Percentiles rank a stretch among this genome's conserved stretches.
Conservation (phyloP, 2,113 vertebrate genomes). For the Plotosus lineatus region DNA sequence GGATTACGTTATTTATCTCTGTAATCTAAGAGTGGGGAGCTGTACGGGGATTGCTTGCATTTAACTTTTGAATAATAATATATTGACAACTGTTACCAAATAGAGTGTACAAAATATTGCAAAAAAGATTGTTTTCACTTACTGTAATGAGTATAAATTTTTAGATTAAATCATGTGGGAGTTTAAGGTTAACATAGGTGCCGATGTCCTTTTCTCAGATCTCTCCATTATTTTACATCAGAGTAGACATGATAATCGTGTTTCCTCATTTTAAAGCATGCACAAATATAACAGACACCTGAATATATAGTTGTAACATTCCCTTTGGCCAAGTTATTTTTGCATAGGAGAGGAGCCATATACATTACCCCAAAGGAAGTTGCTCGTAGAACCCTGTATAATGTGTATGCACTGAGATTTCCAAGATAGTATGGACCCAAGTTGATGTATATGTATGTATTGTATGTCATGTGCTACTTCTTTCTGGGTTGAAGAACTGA, state of each 20-base stretch:
- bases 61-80: conserved; percentile 13
- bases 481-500: conserved; percentile 29
- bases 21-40: neutral
- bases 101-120: neutral
- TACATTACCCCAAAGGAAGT: conserved; percentile 16
- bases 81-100: neutral
- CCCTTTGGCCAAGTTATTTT: conserved; percentile 39
- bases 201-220: neutral
- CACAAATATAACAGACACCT: conserved; percentile 13
- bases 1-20: neutral
- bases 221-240: neutral
- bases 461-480: conserved; percentile 13
- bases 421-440: conserved; percentile 1
- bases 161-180: neutral
- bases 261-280: neutral
- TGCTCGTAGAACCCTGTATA: conserved; percentile 16
- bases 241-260: neutral
- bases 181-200: neutral
- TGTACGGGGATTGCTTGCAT: conserved; percentile 32
- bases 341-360: conserved; percentile 51
- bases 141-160: neutral
- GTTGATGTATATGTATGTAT: conserved; percentile 6
- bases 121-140: conserved; percentile 16
- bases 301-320: conserved; percentile 21
- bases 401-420: conserved; percentile 29